Percentiles rank a stretch among this genome's conserved stretches.
Evolutionary conservation across 2,113 vertebrate genomes (phyloP).

Genomic region (Thamnophis sirtalis): DNA sequence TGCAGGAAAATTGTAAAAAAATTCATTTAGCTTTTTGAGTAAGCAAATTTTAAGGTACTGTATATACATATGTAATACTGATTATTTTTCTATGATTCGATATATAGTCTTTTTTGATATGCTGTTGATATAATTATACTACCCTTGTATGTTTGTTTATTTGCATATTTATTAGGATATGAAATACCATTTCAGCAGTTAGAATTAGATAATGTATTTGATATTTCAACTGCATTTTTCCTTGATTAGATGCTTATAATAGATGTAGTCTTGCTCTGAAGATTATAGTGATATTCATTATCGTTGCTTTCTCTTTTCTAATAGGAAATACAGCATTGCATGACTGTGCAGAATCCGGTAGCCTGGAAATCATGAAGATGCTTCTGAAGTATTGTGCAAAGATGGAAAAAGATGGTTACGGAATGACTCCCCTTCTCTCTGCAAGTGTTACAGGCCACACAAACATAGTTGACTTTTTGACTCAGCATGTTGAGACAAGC

Average conservation of each 20-base stretch:
- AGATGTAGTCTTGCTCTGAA: not conserved
- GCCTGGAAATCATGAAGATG: slow-evolving; percentile 97
- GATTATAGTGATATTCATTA: not conserved
- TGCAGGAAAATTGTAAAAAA: not conserved
- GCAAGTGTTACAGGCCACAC: slow-evolving; percentile 97
- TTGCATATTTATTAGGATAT: not conserved
- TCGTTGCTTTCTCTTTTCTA: slow-evolving; percentile 35
- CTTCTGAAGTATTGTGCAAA: slow-evolving; percentile 91
- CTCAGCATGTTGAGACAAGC: slow-evolving; percentile 85
- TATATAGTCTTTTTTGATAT: not conserved
- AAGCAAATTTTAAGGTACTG: not conserved
- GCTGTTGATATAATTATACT: not conserved
- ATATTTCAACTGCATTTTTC: not conserved
- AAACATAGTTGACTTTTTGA: slow-evolving; percentile 95
- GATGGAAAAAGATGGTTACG: slow-evolving; percentile 97
- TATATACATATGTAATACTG: not conserved
- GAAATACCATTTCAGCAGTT: not conserved
- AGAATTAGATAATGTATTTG: not conserved
- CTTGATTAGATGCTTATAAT: not conserved
- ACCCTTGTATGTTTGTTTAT: not conserved
- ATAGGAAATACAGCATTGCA: slow-evolving; percentile 94
- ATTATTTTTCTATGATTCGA: not conserved
- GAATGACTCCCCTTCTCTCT: slow-evolving; percentile 95
- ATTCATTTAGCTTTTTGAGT: not conserved
- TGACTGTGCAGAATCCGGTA: slow-evolving; percentile 98